Evolutionary conservation across 2,113 vertebrate species (phyloP).

Genomic region (Centropus bengalensis): DNA sequence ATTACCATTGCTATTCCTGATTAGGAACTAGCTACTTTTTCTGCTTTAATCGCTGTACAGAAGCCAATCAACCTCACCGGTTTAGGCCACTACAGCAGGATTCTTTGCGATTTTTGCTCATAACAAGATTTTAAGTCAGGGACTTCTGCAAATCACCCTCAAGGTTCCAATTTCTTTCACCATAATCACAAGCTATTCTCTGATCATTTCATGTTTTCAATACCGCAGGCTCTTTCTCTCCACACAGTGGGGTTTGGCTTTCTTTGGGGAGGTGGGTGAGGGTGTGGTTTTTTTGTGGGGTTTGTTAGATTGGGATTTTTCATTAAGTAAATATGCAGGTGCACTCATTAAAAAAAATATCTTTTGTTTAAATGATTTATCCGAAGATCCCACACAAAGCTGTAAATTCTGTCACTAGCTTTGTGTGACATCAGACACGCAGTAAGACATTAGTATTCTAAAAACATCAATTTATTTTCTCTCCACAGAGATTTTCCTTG

Average conservation of each 20-base stretch:
- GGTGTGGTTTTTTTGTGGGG: background rate
- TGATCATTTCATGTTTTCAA: background rate
- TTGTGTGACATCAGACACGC: background rate
- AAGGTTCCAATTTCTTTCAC: background rate
- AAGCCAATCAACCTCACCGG: background rate
- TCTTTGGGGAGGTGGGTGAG: no score
- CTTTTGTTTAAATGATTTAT: background rate
- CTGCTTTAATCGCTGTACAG: background rate
- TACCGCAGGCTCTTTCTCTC: background rate
- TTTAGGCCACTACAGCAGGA: background rate
- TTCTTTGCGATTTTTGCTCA: background rate
- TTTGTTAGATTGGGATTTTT: background rate
- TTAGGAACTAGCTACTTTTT: background rate
- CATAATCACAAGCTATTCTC: background rate
- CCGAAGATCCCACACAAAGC: background rate
- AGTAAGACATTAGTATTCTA: background rate
- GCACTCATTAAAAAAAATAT: background rate
- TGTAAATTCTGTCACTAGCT: background rate
- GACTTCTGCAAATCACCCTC: background rate
- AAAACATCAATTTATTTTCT: background rate
- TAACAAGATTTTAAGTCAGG: background rate
- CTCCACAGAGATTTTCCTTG: background rate
- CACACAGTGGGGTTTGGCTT: rapidly evolving
- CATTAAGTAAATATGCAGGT: background rate
- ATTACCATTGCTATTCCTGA: background rate